A percentile compares a stretch with the other conserved stretches of the same genome.
Evolutionary conservation across 2,888 invertebrate species (phyloP).

Genomic region (Ochropacha duplaris): DNA sequence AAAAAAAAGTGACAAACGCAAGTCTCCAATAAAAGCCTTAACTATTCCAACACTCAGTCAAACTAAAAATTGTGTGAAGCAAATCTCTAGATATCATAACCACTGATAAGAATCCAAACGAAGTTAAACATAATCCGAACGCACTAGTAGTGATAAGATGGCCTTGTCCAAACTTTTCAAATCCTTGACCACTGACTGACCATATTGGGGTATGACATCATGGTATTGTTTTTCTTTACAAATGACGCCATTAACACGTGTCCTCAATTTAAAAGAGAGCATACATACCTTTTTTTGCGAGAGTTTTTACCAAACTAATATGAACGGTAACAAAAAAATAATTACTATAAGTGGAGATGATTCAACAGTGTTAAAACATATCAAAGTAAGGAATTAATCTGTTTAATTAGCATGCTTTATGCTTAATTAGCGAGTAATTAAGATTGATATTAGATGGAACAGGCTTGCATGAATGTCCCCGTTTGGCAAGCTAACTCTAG

Average conservation of each 20-base stretch:
- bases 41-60: no score
- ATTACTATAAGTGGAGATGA: constrained; percentile 23
- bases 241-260: constrained; percentile 67
- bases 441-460: neutral
- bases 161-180: constrained; percentile 10
- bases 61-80: neutral
- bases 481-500: no score
- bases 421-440: neutral
- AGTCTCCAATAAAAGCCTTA: no score
- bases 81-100: neutral
- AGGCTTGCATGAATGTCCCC: no score
- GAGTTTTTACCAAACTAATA: constrained; percentile 40
- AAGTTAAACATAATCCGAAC: neutral
- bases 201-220: constrained; percentile 62
- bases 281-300: constrained; percentile 33
- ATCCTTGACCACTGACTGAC: constrained; percentile 29
- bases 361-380: constrained; percentile 24
- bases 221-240: constrained; percentile 55
- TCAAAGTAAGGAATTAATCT: neutral
- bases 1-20: no score
- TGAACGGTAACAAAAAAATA: constrained; percentile 33
- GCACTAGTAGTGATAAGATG: constrained; percentile 4
- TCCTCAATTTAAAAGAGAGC: constrained; percentile 65
- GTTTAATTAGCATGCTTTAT: neutral
- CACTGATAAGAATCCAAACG: neutral